Evolutionary conservation across 1,140 invertebrate species (phyloP).

Genomic region (Aphelenchoides fujianensis): DNA sequence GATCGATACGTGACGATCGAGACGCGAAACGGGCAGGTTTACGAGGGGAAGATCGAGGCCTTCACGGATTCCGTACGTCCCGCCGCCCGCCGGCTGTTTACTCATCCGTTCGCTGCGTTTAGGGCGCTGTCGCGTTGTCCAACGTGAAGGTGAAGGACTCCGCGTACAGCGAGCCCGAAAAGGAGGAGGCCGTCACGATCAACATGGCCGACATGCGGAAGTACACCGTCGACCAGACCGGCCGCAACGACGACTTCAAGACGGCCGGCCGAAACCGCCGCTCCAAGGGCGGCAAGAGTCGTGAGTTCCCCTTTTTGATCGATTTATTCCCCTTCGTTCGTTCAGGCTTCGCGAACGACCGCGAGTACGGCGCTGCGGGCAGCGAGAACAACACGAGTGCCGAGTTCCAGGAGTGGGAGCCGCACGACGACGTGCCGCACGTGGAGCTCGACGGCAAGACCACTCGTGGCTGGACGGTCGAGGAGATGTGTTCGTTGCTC

Average conservation of each 20-base stretch:
- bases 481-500: conserved; percentile 2
- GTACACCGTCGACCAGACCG: neutral
- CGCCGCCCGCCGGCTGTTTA: neutral
- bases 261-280: neutral
- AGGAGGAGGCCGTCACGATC: neutral
- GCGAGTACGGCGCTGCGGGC: neutral
- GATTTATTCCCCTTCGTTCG: neutral
- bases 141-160: neutral
- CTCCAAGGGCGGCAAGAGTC: neutral
- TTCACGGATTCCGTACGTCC: neutral
- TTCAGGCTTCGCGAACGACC: neutral
- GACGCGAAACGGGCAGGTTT: neutral
- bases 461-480: neutral
- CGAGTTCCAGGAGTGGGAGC: neutral
- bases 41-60: neutral
- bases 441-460: neutral
- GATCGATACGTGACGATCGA: neutral
- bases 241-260: too few species aligned
- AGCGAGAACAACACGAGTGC: neutral
- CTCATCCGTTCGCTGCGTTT: neutral
- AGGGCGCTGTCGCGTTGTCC: neutral
- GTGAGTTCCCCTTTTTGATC: neutral
- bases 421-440: neutral
- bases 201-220: neutral
- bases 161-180: neutral